Percentiles rank a stretch among this genome's conserved stretches.
Conservation (phyloP, 2,113 vertebrate species). For the Calyptomena viridis region DNA sequence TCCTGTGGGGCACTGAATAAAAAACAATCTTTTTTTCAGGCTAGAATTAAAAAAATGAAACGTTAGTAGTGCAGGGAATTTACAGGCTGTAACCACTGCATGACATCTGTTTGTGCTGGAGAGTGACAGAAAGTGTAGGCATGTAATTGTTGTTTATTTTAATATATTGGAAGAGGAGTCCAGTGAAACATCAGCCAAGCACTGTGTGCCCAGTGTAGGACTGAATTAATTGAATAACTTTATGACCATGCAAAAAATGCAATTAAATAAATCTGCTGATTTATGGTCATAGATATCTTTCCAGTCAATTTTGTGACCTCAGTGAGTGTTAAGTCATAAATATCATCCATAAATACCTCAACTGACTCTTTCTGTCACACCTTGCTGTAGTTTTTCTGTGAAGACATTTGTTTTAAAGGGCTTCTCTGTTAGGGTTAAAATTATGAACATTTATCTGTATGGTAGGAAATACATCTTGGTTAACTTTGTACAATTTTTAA, state of each 20-base stretch:
- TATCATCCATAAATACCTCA: neutral
- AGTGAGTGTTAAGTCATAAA: neutral
- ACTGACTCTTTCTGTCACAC: neutral
- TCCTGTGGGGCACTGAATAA: neutral
- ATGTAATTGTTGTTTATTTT: neutral
- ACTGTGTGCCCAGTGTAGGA: neutral
- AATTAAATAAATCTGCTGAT: neutral
- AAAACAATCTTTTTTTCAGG: neutral
- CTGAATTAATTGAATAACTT: neutral
- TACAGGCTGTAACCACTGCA: neutral
- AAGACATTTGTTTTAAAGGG: neutral
- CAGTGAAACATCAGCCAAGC: neutral
- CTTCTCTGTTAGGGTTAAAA: neutral
- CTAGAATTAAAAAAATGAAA: neutral
- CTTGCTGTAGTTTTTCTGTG: neutral
- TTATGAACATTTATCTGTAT: neutral
- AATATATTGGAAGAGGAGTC: neutral
- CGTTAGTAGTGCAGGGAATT: neutral
- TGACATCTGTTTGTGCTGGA: neutral
- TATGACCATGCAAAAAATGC: neutral
- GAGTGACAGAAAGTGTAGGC: neutral
- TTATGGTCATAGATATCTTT: neutral
- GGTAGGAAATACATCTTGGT: neutral
- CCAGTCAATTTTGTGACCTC: neutral
- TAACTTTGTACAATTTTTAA: neutral